These are phyloP conservation scores for Trigoniulus corallinus DNA, from an alignment of 1,140 invertebrate species.

Conservation along the genomic window DNA sequence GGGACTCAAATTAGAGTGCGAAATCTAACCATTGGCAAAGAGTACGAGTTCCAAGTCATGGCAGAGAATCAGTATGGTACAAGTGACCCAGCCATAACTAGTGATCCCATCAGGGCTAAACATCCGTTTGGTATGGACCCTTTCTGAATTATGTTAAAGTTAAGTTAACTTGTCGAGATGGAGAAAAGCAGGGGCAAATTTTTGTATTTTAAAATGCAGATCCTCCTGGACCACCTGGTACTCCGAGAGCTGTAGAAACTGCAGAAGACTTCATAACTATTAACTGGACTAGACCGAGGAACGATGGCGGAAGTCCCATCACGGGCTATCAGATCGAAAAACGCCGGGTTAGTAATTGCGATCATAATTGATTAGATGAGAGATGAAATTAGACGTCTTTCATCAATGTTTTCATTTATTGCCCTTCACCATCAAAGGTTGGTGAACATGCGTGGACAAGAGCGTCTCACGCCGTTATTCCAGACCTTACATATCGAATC, in stretches of 20 bases:
- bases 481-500: conserved; percentile 56
- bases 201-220: too few species aligned
- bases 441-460: conserved; percentile 84
- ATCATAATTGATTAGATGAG: too few species aligned
- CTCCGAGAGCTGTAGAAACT: conserved; percentile 66
- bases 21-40: conserved; percentile 72
- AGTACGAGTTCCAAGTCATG: conserved; percentile 95
- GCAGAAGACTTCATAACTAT: conserved; percentile 88
- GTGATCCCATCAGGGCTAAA: conserved; percentile 76
- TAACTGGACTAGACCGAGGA: conserved; percentile 78
- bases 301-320: conserved; percentile 82
- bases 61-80: conserved; percentile 94
- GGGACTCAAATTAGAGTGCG: conserved; percentile 73
- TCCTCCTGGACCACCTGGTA: conserved; percentile 73
- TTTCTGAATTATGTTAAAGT: background rate
- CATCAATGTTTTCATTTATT: background rate
- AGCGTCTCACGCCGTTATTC: conserved; percentile 61
- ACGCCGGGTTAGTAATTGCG: conserved; percentile 37
- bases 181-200: conserved; percentile 8
- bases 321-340: conserved; percentile 89
- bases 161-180: background rate
- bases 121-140: conserved; percentile 65
- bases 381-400: background rate
- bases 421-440: conserved; percentile 25
- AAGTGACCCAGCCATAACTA: conserved; percentile 75